Conservation (phyloP, 1,140 invertebrate genomes). For the Ceratina australensis region DNA sequence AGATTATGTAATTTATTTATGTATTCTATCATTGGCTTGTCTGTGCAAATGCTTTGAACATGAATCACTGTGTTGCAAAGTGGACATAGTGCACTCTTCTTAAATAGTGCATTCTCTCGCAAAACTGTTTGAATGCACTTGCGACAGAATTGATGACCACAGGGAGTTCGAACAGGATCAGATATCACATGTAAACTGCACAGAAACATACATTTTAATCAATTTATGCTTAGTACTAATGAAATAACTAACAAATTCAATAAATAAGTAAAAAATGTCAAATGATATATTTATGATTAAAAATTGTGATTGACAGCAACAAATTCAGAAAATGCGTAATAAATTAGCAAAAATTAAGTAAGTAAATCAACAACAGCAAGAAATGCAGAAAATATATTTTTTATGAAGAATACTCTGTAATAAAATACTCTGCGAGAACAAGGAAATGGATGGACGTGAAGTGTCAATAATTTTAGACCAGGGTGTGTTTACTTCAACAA, state of each 20-base stretch:
- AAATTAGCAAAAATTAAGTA: too few relatives aligned
- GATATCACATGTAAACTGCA: conserved; percentile 52
- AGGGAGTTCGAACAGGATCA: conserved; percentile 51
- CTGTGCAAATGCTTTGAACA: conserved; percentile 46
- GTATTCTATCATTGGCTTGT: conserved; percentile 32
- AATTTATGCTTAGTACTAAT: background rate
- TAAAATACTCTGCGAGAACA: too few relatives aligned
- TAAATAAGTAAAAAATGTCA: background rate
- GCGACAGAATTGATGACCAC: conserved; percentile 63
- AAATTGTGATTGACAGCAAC: background rate
- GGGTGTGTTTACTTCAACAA: too few relatives aligned
- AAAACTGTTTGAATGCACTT: conserved; percentile 49
- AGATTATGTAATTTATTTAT: conserved; percentile 38
- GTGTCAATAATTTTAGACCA: too few relatives aligned
- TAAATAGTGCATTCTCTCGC: conserved; percentile 36
- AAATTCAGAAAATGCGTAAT: too few relatives aligned
- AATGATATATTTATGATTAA: background rate
- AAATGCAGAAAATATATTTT: too few relatives aligned
- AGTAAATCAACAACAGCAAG: too few relatives aligned
- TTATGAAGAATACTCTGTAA: too few relatives aligned
- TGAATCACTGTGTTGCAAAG: conserved; percentile 50
- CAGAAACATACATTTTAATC: background rate
- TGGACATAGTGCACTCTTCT: conserved; percentile 47
- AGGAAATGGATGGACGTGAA: too few relatives aligned
- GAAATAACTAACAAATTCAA: background rate